phyloP scores from a whole-genome alignment of 2,888 invertebrate genomes.

The Tromatobia lineatoria region DNA sequence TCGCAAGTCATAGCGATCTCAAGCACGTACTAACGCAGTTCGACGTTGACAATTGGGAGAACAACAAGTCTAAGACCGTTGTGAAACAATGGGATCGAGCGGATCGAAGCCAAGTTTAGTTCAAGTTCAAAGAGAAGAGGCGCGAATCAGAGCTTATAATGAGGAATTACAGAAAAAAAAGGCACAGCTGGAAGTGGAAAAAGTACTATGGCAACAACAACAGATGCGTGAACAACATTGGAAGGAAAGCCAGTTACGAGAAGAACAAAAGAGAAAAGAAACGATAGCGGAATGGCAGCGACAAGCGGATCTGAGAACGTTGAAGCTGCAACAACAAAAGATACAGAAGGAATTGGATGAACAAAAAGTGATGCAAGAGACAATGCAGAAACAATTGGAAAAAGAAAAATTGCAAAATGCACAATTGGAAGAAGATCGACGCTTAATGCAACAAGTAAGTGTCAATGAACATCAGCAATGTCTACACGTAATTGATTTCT shows the following conservation, averaged over 20 bases:
- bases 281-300: background rate
- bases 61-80: background rate
- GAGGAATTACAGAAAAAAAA: no score
- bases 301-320: background rate
- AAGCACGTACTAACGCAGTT: background rate
- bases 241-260: slow-evolving; percentile 10
- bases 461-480: no score
- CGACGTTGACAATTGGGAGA: no score
- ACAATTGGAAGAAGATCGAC: background rate
- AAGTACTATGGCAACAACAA: background rate
- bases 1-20: no score
- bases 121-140: background rate
- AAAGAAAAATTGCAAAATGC: background rate
- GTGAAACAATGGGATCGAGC: background rate
- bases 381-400: no score
- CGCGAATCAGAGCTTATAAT: no score
- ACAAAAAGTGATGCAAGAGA: no score
- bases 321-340: background rate
- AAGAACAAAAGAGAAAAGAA: background rate
- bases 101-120: background rate
- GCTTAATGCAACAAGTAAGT: no score
- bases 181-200: background rate
- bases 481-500: no score
- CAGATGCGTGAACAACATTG: no score
- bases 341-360: background rate